Evolutionary conservation across 2,797 vertebrate genomes (phyloP).

Genomic region (Apogon hyalosoma): DNA sequence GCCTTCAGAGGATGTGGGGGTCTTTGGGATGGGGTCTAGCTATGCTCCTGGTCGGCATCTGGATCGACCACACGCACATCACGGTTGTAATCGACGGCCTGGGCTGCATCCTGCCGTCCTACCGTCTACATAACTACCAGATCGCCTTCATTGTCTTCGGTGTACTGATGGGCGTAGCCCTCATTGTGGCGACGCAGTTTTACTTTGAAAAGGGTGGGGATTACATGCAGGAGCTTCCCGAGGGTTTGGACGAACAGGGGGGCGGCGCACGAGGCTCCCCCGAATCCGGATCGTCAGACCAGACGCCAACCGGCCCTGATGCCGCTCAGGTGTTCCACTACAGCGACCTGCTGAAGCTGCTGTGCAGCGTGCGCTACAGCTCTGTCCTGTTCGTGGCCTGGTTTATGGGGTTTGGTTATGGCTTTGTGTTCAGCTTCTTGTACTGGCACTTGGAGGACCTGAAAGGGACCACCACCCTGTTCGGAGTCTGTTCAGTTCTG

Average conservation of each 20-base stretch:
- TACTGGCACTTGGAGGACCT: slow-evolving; percentile 98
- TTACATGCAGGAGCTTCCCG: slow-evolving; percentile 48
- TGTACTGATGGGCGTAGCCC: slow-evolving; percentile 92
- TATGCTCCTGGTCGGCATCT: slow-evolving; percentile 96
- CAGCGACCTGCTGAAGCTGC: slow-evolving; percentile 86
- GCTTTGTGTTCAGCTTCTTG: slow-evolving; percentile 98
- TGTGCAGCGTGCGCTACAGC: slow-evolving; percentile 94
- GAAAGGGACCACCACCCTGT: slow-evolving; percentile 94
- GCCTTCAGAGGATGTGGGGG: slow-evolving; percentile 98
- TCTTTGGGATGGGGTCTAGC: slow-evolving; percentile 97
- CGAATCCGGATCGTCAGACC: slow-evolving; percentile 65
- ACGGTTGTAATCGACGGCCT: slow-evolving; percentile 79
- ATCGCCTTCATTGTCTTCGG: slow-evolving; percentile 96
- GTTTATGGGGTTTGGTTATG: slow-evolving; percentile 99
- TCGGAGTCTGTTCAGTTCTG: slow-evolving; percentile 94
- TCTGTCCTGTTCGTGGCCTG: slow-evolving; percentile 96
- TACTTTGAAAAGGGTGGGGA: slow-evolving; percentile 84
- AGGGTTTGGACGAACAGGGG: slow-evolving; percentile 35
- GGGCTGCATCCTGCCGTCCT: slow-evolving; percentile 88
- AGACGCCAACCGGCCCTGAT: slow-evolving; percentile 40
- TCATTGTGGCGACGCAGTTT: slow-evolving; percentile 95
- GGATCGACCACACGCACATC: slow-evolving; percentile 93
- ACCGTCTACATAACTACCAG: slow-evolving; percentile 89
- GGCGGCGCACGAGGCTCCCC: slow-evolving; percentile 47
- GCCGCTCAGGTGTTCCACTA: slow-evolving; percentile 65